Base-by-base conservation (phyloP, 2,797 vertebrate species). In the Propithecus deckenii region DNA sequence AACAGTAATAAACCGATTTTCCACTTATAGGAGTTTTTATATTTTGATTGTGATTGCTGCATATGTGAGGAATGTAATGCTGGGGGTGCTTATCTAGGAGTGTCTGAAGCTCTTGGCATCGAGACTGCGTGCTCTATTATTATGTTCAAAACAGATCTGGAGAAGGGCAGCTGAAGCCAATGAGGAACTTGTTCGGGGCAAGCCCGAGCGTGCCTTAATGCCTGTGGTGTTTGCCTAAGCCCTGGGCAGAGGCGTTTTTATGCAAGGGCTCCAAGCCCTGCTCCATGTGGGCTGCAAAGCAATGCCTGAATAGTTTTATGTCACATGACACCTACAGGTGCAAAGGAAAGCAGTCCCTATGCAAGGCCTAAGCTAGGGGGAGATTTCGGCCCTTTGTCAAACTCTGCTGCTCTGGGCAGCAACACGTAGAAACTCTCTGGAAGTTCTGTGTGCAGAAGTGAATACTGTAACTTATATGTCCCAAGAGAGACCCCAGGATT, bases 221-320 rank as follows among this genome's bases (percentile, higher is more conserved):
- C 12, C 0, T 0, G 20, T 32, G 43, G 10, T 28, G 1, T 55
- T 22, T 10, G 2, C 43, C 52, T 17, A 28, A 52, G 22, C 61
- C 90, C 46, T 12, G 9, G 30, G 28, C 23, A 13, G 8, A 15
- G 10, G 0, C 4, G 22, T 50, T 52, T 35, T 50, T 22, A 15
- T 14, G 61, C 22, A 50, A 5, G 23, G 2, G 18, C 6, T 38
- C n/a, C 22, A 57, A 41, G 78, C 52, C 48, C 50, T 3, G 38
- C 57, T 65, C 22, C 2, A 3, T 10, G 4, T 10, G n/a, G 48
- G 14, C 55, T 30, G 20, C 8, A 12, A 17, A 50, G 30, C 48
- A 67, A 48, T 0, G 7, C 32, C 20, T 25, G 28, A 13, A 41
- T 46, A 17, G 85, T 46, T 43, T 74, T n/a, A 72, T 28, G 13